Percentiles rank a stretch among this genome's conserved stretches.
phyloP scores from a whole-genome alignment of 2,113 vertebrate species.

The Charina bottae region DNA sequence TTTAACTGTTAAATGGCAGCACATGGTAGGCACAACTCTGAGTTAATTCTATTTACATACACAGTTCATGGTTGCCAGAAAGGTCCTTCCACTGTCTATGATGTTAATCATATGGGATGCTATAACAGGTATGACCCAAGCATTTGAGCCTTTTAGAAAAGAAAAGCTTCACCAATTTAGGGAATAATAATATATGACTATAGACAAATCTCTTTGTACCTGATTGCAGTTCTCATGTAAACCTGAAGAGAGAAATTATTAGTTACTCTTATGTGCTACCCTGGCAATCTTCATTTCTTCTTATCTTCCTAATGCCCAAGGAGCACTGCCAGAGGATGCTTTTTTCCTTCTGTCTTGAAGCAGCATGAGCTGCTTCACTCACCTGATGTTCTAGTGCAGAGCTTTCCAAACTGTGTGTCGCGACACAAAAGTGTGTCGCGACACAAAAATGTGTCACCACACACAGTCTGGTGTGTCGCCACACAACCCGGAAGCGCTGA shows the following conservation, averaged over 20 bases:
- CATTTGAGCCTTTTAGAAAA: fast-evolving
- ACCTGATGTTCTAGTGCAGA: background rate
- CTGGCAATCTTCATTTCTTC: background rate
- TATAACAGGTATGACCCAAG: background rate
- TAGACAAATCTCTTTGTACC: background rate
- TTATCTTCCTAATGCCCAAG: background rate
- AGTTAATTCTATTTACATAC: background rate
- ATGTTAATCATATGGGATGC: background rate
- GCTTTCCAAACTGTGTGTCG: no score
- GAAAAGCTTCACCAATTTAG: fast-evolving
- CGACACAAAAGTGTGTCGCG: no score
- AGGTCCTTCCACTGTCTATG: background rate
- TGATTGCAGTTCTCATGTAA: background rate
- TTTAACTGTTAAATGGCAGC: background rate
- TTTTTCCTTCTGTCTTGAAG: background rate
- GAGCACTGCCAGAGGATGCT: background rate
- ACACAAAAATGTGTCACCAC: no score
- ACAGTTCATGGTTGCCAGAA: background rate
- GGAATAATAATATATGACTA: background rate
- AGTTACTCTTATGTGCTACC: background rate
- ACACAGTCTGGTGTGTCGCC: no score
- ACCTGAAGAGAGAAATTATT: background rate
- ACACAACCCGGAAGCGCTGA: no score
- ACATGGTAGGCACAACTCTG: background rate
- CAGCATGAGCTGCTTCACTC: no score